Conservation (phyloP, 2,113 vertebrate genomes). For the Proteles cristata region DNA sequence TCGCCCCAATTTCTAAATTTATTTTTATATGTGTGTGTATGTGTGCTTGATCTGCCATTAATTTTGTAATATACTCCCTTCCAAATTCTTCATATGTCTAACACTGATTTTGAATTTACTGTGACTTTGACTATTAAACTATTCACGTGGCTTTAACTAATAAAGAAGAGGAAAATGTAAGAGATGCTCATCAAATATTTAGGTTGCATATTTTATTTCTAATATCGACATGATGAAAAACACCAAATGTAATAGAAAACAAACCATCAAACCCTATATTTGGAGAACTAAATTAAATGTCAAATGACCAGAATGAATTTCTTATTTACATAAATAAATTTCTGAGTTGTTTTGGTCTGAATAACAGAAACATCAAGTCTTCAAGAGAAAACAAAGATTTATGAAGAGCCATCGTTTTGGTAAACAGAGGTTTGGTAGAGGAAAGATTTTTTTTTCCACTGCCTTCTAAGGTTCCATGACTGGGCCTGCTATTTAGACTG, state of each 20-base stretch:
- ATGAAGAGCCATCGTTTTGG: not conserved
- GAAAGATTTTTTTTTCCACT: not conserved
- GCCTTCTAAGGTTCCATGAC: not conserved
- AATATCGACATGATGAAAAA: not conserved
- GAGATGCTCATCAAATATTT: not conserved
- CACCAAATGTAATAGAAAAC: not conserved
- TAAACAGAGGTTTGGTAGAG: not conserved
- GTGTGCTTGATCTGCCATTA: not conserved
- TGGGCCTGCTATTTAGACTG: not conserved
- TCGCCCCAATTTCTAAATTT: not conserved
- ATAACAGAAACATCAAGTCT: not conserved
- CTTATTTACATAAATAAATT: not conserved
- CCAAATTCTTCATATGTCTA: not conserved
- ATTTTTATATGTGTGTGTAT: not conserved
- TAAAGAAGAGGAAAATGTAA: not conserved
- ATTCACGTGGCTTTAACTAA: not conserved
- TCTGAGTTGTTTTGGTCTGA: not conserved
- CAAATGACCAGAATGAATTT: not conserved
- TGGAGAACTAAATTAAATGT: not conserved
- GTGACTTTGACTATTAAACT: not conserved
- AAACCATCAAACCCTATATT: not conserved
- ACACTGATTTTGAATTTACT: constrained; percentile 37
- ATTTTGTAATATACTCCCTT: not conserved
- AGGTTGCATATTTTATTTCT: not conserved
- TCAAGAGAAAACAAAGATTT: not conserved